Conservation (phyloP, 2,797 vertebrate species). For the Todus mexicanus region DNA sequence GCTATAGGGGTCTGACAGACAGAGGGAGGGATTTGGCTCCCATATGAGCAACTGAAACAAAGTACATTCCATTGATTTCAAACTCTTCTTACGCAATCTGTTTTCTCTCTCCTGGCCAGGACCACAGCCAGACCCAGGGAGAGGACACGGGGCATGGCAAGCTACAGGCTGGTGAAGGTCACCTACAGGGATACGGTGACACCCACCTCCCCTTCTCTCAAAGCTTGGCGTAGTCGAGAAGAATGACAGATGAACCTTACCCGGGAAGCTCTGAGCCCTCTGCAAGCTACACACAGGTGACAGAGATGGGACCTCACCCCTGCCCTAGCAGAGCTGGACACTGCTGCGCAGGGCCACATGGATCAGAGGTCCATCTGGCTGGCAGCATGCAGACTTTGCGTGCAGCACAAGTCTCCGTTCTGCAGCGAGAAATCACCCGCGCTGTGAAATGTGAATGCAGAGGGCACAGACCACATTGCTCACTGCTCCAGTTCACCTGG, state of each 20-base stretch:
- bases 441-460: neutral
- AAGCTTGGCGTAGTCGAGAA: neutral
- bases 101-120: neutral
- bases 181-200: neutral
- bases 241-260: neutral
- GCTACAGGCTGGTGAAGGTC: neutral
- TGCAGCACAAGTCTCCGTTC: rapidly evolving
- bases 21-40: neutral
- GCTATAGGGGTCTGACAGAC: neutral
- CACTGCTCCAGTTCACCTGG: neutral
- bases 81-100: neutral
- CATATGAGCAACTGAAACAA: neutral
- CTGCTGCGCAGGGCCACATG: rapidly evolving
- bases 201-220: neutral
- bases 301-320: neutral
- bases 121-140: neutral
- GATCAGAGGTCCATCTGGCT: neutral
- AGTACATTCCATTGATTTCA: neutral
- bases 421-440: neutral
- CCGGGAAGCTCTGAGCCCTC: neutral
- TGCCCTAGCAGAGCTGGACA: neutral
- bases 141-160: neutral
- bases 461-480: neutral
- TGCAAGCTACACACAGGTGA: neutral
- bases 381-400: neutral